Base-by-base conservation (phyloP, 2,797 vertebrate genomes). In the Enoplosus armatus region DNA sequence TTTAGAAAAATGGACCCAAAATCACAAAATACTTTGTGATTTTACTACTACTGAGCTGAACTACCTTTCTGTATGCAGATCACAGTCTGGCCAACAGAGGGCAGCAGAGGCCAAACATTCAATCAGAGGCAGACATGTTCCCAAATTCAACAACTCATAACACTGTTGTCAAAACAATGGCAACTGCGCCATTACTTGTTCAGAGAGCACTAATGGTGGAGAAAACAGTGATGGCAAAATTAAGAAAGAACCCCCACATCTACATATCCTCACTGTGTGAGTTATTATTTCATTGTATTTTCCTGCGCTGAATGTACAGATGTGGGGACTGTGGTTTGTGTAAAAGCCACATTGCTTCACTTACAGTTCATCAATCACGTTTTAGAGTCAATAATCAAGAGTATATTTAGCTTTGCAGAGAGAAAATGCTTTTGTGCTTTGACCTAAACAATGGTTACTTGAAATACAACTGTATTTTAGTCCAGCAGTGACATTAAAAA, bases 91-190 rank as follows among this genome's bases (percentile, higher is more conserved):
- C 24, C 88, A 89, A 6, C 69, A 92, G 92, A 65, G 84, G 82
- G 80, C 85, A 85, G 80, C 79, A 91, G 68, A 91, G 75, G n/a
- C 59, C 29, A 61, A 0, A 4, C 4, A 29, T 84, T 63, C 35
- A 72, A 64, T 15, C 39, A 43, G 12, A 37, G 12, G 5, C 0
- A 29, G 37, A 11, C 26, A 22, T 24, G 20, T 5, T 63, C 20
- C 48, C 7, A 64, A 67, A 64, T 18, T 8, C 27, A 64, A 24
- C 20, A 63, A 48, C 51, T 33, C 39, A 39, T 0, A 67, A 48
- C 24, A 56, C 12, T 27, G 3, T 31, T 60, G 8, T n/a, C 16
- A 48, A 15, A 72, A 65, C 8, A 58, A 26, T n/a, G 33, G 15
- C 24, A 77, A 33, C 8, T 2, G n/a, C 1, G 9, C 0, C 15